Evolutionary conservation across 2,888 invertebrate species (phyloP), one percentile per base, ranked within the genome.

Genomic region (Ypsolopha scabrella): DNA sequence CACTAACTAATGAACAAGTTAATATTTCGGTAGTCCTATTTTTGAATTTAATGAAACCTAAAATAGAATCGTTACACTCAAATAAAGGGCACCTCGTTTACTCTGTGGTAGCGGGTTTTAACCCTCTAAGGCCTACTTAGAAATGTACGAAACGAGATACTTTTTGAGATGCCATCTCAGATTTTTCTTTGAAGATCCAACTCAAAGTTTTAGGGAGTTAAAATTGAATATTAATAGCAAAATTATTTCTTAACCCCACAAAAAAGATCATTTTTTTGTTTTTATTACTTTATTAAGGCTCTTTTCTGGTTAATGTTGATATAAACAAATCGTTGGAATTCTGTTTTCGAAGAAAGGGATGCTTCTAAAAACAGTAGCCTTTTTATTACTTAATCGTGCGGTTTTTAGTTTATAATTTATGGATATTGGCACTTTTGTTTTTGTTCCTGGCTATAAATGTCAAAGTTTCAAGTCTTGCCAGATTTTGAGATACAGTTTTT

Each of bases 191-290:
- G 85, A 85, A 86, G 80, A 71, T n/a, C 10, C 62, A 71, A 51
- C 24, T 60, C 62, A 61, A 71, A 75, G 67, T 73, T 77, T 73
- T 70, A 70, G 48, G 77, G 75, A 75, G 13, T 48, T 74, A 76
- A 83, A 81, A 85, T 85, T 83, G 85, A 86, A 86, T 86, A 85
- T 86, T 85, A 86, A 86, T 86, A 82, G 85, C 77, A 67, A 83
- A 78, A 83, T 85, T 83, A 85, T 79, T 74, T 72, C 69, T 67
- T 65, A 60, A 60, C 55, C 65, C 24, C 24, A 24, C 24, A 24
- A 24, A 24, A 24, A 24, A 24, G 24, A 70, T 72, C 65, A 64
- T 70, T 69, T 70, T 51, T 68, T 53, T 67, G 69, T 73, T 80
- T 82, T 85, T 85, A 86, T 86, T 78, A 71, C 85, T 85, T 80